Base-by-base conservation (phyloP, 2,797 vertebrate species). In the Silurus lanzhouensis region DNA sequence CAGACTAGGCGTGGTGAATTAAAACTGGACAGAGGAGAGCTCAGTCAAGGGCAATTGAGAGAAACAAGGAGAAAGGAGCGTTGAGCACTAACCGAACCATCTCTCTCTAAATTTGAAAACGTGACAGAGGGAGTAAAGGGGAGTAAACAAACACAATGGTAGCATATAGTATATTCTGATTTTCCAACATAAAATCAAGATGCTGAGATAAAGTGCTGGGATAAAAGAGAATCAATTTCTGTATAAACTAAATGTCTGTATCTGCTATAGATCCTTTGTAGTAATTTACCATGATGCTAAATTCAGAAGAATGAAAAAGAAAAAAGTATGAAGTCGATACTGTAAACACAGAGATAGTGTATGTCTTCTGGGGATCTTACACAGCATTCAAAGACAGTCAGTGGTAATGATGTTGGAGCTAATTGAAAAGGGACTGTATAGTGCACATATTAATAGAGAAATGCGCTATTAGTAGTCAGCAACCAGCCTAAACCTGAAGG, bases 41-140 rank as follows among this genome's bases (percentile, higher is more conserved):
- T 76, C 44, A 74, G 83, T 87, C 88, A 90, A 90, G 90, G 90
- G 86, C 86, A 89, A 82, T 44, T 77, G 74, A 87, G 77, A 89
- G 81, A 85, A 79, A 81, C 13, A 38, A 46, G 6, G 64, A 76
- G 46, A 81, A 81, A 81, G 67, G 44, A 15, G 19, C 38, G 9
- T 80, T 38, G 66, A 74, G 46, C 61, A 66, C n/a, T 7, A 78
- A 63, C 72, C 72, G 63, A 83, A 74, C 76, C 38, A 71, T 22
- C 25, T 22, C n/a, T 46, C 19, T 55, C 25, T 13, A 27, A 58
- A 48, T 46, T 48, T 8, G 38, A 75, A 15, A 25, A 14, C 25
- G 14, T 66, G 61, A 64, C 61, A 8, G 22, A 78, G 52, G 67
- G 76, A 79, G 81, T 31, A 3, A 64, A 46, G 38, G 14, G 38